These are phyloP conservation scores for Melitaea cinxia DNA, from an alignment of 1,140 invertebrate genomes.

Conservation along the genomic window DNA sequence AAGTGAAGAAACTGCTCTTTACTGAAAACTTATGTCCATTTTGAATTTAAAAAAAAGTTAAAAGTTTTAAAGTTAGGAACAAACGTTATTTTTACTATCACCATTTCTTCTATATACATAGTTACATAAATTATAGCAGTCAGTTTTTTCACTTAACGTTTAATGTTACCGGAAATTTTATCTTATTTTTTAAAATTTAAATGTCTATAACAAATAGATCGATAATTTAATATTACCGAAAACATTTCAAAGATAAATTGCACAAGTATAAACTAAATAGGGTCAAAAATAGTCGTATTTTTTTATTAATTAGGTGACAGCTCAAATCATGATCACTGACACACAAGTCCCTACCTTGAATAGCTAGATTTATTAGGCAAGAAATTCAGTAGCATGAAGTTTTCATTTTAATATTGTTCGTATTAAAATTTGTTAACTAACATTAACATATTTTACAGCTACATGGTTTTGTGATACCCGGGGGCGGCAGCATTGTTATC, in stretches of 20 bases:
- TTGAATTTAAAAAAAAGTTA: no score
- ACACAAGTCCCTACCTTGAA: conserved; percentile 33
- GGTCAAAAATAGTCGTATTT: conserved; percentile 5
- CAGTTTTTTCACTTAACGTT: no score
- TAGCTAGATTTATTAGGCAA: conserved; percentile 25
- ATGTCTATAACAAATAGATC: no score
- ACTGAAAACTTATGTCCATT: not conserved
- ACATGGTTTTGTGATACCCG: conserved; percentile 78
- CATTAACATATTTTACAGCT: conserved; percentile 71
- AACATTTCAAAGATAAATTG: not conserved
- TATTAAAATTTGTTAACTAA: conserved; percentile 8
- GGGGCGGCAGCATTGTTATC: conserved; percentile 84
- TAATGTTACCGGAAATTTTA: no score
- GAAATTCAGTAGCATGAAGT: not conserved
- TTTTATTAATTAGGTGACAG: not conserved
- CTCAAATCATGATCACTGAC: conserved; percentile 31
- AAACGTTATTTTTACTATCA: no score
- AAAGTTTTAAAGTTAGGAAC: no score
- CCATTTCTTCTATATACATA: no score
- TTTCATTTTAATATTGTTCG: not conserved
- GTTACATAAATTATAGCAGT: no score
- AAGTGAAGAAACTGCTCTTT: not conserved
- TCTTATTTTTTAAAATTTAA: no score
- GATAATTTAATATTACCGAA: not conserved
- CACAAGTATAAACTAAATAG: not conserved